These are phyloP conservation scores for Schizotus pectinicornis DNA, from an alignment of 2,888 invertebrate genomes.

Conservation along the genomic window DNA sequence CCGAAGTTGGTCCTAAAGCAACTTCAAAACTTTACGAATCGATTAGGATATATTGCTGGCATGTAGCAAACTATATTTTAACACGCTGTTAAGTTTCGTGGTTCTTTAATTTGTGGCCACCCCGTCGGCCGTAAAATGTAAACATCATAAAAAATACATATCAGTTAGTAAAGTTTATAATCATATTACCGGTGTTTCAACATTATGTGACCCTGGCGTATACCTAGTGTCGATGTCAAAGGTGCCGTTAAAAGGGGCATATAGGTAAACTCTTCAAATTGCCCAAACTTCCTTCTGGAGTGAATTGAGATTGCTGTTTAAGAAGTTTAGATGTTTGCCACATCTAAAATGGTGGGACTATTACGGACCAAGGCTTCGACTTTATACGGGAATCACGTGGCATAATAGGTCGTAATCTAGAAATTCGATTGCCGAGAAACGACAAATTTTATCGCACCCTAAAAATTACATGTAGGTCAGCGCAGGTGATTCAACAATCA, in stretches of 20 bases:
- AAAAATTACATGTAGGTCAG: too few species aligned
- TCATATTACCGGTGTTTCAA: constrained; percentile 37
- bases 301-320: constrained; percentile 34
- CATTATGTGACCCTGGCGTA: constrained; percentile 39
- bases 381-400: constrained; percentile 3
- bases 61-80: constrained; percentile 3
- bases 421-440: too few species aligned
- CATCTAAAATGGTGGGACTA: constrained; percentile 25
- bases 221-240: constrained; percentile 37
- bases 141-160: constrained; percentile 39
- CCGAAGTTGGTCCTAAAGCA: too few species aligned
- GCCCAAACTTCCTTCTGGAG: constrained; percentile 27
- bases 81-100: constrained; percentile 12
- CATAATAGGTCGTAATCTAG: too few species aligned
- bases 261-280: constrained; percentile 36
- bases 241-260: constrained; percentile 35
- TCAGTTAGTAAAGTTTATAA: constrained; percentile 39
- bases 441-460: too few species aligned
- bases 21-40: not conserved
- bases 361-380: constrained; percentile 19
- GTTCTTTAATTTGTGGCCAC: constrained; percentile 23
- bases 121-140: constrained; percentile 30
- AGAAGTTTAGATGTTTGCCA: constrained; percentile 29
- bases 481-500: too few species aligned
- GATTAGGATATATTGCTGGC: not conserved